Base-by-base conservation (phyloP, 2,888 invertebrate genomes). In the Hypomecis atomaria region DNA sequence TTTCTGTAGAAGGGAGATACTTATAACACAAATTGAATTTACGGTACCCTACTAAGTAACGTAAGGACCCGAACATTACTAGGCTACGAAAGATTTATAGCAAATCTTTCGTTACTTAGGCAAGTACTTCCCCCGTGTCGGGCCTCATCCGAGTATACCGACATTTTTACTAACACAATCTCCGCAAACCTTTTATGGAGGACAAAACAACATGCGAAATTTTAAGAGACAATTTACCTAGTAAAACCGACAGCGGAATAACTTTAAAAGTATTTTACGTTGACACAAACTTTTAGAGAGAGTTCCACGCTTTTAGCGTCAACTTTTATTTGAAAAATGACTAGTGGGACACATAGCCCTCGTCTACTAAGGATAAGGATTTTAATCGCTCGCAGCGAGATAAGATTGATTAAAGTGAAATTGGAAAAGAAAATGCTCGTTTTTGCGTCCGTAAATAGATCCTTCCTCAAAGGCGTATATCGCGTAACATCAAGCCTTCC, bases 191-290 rank as follows among this genome's bases (percentile, higher is more conserved):
- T 50, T 62, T 61, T 58, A 40, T 44, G 33, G 7, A 61, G 40
- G 48, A 57, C 38, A 52, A 58, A 54, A 60, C 56, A 61, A 58
- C 47, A 65, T 44, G 49, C 56, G 45, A 54, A 53, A 60, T 57
- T 57, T 60, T 57, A 53, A 54, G 47, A 61, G 65, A 65, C 58
- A 57, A 60, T 65, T 61, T 61, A 57, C 49, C 13, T 38, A 49
- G 59, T 54, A 43, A 55, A 63, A 59, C 49, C 55, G 36, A 50
- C 64, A 55, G 6, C 36, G 40, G 55, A 45, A 52, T 65, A 52
- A 59, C 45, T 48, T 60, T 60, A 23, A 43, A 60, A 65, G 56
- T 65, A 57, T 47, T 56, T 56, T 50, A 13, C 59, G 43, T 43
- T 13, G 13, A 23, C 42, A 40, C 23, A 52, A 54, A 42, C 43